Evolutionary conservation across 92 coral and sea anemone genomes (phyloP).

Genomic region (Palythoa grandis): DNA sequence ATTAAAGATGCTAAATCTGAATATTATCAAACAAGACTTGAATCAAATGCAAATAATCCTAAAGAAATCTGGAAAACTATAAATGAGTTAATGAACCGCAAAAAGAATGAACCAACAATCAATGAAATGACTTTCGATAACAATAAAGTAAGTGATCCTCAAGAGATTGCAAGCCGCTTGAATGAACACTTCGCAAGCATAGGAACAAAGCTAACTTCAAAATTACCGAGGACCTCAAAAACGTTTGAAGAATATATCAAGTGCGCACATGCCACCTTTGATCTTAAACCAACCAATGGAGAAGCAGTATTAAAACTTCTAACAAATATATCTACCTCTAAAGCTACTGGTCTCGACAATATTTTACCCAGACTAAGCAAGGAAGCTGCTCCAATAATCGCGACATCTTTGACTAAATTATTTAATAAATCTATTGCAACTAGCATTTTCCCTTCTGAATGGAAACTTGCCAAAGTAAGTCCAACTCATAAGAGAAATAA

Average conservation of each 20-base stretch:
- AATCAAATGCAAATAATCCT: constrained; percentile 19
- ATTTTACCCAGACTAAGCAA: constrained; percentile 17
- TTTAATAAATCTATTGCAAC: constrained; percentile 22
- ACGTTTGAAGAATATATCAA: constrained; percentile 15
- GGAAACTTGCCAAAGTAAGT: constrained; percentile 7
- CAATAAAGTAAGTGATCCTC: constrained; percentile 26
- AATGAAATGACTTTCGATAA: constrained; percentile 15
- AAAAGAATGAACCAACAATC: constrained; percentile 14
- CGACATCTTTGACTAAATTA: constrained; percentile 5
- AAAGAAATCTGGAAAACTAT: constrained; percentile 32
- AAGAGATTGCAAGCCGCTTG: constrained; percentile 21
- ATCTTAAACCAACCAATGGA: constrained; percentile 33
- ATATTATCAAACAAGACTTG: constrained; percentile 22
- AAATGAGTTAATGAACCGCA: constrained; percentile 6
- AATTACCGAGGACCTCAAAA: constrained; percentile 1
- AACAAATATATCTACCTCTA: constrained; percentile 1
- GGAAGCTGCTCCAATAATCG: constrained; percentile 35
- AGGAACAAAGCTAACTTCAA: constrained; percentile 19
- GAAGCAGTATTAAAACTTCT: background rate
- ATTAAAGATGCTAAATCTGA: constrained; percentile 20
- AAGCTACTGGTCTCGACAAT: constrained; percentile 31
- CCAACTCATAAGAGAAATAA: background rate
- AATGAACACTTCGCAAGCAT: constrained; percentile 1
- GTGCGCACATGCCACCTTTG: background rate
- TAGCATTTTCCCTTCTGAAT: constrained; percentile 16